A percentile compares a stretch with the other conserved stretches of the same genome.
phyloP scores from a whole-genome alignment of 1,140 invertebrate genomes.

The Drosophila micromelanica region DNA sequence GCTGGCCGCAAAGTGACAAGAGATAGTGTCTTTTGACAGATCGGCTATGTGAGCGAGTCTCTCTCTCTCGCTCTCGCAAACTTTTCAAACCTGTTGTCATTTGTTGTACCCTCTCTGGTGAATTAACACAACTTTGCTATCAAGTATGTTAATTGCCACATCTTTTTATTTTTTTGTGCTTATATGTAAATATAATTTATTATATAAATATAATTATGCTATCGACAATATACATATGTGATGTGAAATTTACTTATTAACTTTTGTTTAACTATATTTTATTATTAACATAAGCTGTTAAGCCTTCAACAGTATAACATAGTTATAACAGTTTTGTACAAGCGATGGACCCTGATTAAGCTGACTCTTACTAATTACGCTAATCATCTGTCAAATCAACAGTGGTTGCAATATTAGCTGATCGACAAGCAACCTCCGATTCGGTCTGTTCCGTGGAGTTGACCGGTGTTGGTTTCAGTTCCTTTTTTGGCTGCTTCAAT shows the following conservation, averaged over 20 bases:
- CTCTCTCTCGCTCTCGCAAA: no score
- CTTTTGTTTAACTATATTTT: background rate
- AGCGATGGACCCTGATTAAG: background rate
- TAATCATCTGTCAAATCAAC: slow-evolving; percentile 66
- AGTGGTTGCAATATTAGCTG: slow-evolving; percentile 2
- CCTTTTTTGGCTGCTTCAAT: background rate
- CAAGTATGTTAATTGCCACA: background rate
- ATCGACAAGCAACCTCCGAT: background rate
- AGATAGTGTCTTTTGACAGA: slow-evolving; percentile 35
- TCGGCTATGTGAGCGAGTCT: slow-evolving; percentile 14
- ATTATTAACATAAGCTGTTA: slow-evolving; percentile 1
- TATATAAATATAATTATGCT: no score
- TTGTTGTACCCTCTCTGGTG: background rate
- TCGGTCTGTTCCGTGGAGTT: slow-evolving; percentile 11
- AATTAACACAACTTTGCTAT: background rate
- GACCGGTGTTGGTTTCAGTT: background rate
- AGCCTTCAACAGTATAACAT: background rate
- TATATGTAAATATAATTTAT: no score
- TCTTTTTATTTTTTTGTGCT: no score
- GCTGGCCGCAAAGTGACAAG: slow-evolving; percentile 46
- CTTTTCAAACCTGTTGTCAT: background rate
- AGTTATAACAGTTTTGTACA: slow-evolving; percentile 8
- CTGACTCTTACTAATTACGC: background rate
- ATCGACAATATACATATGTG: no score
- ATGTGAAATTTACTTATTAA: background rate